Conservation (phyloP, 2,797 vertebrate species). For the Halcyon smyrnensis region DNA sequence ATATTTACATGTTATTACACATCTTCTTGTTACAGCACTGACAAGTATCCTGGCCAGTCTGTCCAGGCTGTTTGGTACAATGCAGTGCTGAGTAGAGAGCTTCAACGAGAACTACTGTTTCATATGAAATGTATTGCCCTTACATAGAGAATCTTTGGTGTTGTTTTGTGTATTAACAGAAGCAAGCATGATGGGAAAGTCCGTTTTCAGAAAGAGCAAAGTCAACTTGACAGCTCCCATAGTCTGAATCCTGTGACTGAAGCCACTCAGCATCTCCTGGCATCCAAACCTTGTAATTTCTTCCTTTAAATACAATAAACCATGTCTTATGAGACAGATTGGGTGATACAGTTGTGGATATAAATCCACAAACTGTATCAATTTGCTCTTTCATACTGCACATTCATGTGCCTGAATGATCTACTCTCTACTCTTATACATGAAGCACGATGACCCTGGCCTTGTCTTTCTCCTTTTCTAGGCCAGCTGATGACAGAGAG, state of each 20-base stretch:
- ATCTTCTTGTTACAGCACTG: neutral
- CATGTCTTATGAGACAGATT: neutral
- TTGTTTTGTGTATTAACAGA: neutral
- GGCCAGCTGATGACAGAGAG: neutral
- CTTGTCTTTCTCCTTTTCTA: neutral
- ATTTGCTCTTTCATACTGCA: neutral
- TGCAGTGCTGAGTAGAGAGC: neutral
- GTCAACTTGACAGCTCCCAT: neutral
- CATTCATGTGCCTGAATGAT: too few species aligned
- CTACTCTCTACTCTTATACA: neutral
- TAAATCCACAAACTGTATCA: neutral
- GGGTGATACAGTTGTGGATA: neutral
- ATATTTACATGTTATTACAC: slow-evolving; percentile 29
- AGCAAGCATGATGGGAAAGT: neutral
- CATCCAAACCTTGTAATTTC: neutral
- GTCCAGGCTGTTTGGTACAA: neutral
- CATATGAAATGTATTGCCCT: neutral
- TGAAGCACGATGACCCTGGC: neutral
- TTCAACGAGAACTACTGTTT: neutral
- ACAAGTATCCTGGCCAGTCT: neutral
- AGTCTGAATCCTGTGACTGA: neutral
- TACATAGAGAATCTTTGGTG: neutral
- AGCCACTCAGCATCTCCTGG: neutral
- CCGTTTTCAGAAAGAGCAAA: neutral
- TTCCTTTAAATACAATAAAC: neutral